Evolutionary conservation across 1,140 invertebrate species (phyloP).

Genomic region (Wasmannia auropunctata): DNA sequence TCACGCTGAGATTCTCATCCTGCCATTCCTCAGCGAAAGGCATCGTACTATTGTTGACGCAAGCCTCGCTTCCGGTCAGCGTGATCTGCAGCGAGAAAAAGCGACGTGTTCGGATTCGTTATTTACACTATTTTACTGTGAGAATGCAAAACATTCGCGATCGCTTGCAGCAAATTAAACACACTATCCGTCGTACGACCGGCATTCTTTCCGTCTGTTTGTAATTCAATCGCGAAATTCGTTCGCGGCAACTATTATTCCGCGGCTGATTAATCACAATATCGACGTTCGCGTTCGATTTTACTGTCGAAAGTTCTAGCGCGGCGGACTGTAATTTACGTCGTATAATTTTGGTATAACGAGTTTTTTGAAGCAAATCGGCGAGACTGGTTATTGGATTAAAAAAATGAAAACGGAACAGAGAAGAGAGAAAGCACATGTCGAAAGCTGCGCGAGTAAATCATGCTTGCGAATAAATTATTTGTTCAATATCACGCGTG

Average conservation of each 20-base stretch:
- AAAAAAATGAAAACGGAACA: background rate
- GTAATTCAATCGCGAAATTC: background rate
- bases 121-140: background rate
- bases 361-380: background rate
- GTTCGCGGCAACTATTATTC: background rate
- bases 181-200: background rate
- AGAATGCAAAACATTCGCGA: background rate
- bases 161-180: background rate
- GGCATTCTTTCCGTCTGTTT: background rate
- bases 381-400: background rate
- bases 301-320: constrained; percentile 24
- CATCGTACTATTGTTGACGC: constrained; percentile 73
- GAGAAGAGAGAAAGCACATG: background rate
- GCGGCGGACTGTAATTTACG: background rate
- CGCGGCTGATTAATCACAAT: constrained; percentile 10
- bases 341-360: constrained; percentile 1
- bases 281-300: background rate
- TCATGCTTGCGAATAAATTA: background rate
- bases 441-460: background rate
- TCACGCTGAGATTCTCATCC: constrained; percentile 74
- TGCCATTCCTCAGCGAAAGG: constrained; percentile 59
- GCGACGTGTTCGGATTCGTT: background rate
- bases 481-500: background rate
- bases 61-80: constrained; percentile 72
- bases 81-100: constrained; percentile 70